A percentile compares a stretch with the other conserved stretches of the same genome.
Evolutionary conservation across 2,888 invertebrate species (phyloP).

Genomic region (Poecilus cupreus): DNA sequence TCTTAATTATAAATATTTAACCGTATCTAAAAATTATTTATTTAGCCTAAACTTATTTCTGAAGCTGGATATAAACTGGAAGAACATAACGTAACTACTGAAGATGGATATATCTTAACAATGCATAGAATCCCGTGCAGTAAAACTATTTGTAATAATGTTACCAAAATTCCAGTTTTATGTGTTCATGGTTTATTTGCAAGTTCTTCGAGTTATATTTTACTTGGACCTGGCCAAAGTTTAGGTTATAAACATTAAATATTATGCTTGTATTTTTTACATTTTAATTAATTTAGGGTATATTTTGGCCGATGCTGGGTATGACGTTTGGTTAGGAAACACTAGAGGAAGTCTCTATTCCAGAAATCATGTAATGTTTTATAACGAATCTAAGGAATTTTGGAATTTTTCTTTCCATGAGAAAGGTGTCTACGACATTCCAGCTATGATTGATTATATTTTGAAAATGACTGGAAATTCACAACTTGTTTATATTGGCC

Average conservation of each 20-base stretch:
- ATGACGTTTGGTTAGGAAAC: constrained; percentile 77
- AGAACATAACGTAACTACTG: constrained; percentile 70
- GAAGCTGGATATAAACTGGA: constrained; percentile 73
- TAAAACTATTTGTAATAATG: constrained; percentile 65
- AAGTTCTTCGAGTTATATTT: constrained; percentile 83
- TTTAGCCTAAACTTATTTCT: constrained; percentile 69
- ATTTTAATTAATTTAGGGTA: constrained; percentile 66
- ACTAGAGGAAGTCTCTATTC: constrained; percentile 76
- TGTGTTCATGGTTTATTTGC: constrained; percentile 82
- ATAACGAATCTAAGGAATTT: constrained; percentile 64
- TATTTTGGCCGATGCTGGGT: constrained; percentile 70
- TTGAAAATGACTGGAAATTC: constrained; percentile 70
- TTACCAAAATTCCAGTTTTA: constrained; percentile 73
- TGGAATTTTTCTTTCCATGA: constrained; percentile 70
- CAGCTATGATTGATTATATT: constrained; percentile 75
- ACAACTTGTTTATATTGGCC: constrained; percentile 75
- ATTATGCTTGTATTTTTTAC: constrained; percentile 57
- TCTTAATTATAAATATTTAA: not conserved
- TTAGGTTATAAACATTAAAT: constrained; percentile 71
- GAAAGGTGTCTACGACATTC: constrained; percentile 74
- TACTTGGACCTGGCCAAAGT: constrained; percentile 80
- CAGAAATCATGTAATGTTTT: constrained; percentile 71
- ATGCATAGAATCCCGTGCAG: constrained; percentile 72
- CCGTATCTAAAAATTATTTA: not conserved
- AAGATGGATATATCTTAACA: constrained; percentile 74